These are phyloP conservation scores for Gouania willdenowi DNA, from an alignment of 2,797 vertebrate genomes.

Conservation along the genomic window DNA sequence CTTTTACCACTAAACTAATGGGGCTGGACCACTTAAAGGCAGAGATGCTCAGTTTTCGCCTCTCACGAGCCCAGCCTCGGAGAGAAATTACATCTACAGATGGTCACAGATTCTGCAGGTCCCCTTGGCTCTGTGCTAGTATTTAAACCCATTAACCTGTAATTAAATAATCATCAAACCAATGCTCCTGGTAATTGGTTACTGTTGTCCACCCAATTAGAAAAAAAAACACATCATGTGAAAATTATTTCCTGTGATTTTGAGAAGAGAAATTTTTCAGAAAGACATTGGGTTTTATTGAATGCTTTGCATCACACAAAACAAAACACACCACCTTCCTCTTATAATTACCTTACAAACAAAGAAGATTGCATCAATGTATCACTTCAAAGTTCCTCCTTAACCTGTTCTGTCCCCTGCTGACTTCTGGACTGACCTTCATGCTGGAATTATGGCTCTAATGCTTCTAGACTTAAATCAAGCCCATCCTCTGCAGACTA, in stretches of 20 bases:
- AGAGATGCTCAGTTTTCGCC: background rate
- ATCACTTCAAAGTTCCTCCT: slow-evolving; percentile 28
- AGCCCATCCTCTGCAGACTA: slow-evolving; percentile 52
- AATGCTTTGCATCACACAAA: no score
- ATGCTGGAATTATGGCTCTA: slow-evolving; percentile 51
- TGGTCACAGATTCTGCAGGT: slow-evolving; percentile 1
- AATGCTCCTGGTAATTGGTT: background rate
- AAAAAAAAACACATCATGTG: no score
- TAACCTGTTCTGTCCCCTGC: slow-evolving; percentile 11
- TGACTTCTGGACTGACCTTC: slow-evolving; percentile 53
- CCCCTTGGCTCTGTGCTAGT: background rate
- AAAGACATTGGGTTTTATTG: background rate
- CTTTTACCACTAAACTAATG: background rate
- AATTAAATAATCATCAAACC: background rate
- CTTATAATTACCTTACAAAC: no score
- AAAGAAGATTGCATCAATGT: slow-evolving; percentile 66
- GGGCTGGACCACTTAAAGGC: background rate
- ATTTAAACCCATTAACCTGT: slow-evolving; percentile 3
- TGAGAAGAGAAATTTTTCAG: background rate
- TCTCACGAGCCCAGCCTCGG: slow-evolving; percentile 6
- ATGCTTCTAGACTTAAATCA: slow-evolving; percentile 56
- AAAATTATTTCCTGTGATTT: background rate
- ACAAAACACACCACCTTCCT: slow-evolving; percentile 11
- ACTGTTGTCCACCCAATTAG: background rate
- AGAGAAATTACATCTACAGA: slow-evolving; percentile 9